Evolutionary conservation across 35 echinoderm and acorn worm genomes (phyloP).

Genomic region (Patiria miniata): DNA sequence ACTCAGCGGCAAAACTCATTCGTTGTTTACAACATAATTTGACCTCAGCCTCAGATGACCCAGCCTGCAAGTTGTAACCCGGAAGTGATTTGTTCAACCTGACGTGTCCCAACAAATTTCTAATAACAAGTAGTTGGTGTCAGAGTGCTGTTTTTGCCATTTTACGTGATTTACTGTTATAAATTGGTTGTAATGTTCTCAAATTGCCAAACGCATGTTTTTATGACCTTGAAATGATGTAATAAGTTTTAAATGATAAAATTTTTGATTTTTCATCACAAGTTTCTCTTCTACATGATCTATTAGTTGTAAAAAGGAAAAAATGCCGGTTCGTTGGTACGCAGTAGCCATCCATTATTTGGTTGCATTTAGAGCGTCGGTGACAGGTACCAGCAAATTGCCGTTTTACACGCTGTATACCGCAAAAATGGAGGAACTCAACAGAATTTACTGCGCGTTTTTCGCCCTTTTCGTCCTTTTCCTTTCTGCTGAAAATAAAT

Average conservation of each 20-base stretch:
- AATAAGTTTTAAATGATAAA: no score
- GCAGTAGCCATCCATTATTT: not conserved
- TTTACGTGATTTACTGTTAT: not conserved
- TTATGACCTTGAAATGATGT: not conserved
- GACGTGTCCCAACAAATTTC: not conserved
- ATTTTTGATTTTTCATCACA: no score
- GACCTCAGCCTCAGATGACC: no score
- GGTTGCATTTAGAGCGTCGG: not conserved
- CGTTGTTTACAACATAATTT: no score
- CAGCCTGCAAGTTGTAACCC: no score
- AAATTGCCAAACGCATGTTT: no score
- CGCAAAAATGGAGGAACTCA: not conserved
- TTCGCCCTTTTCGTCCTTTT: conserved; percentile 28
- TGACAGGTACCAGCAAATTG: conserved; percentile 10
- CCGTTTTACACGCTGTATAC: not conserved
- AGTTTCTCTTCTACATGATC: no score
- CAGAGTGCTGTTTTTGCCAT: not conserved
- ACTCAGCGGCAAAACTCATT: no score
- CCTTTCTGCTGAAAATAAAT: conserved; percentile 40
- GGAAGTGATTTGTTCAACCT: conserved; percentile 13
- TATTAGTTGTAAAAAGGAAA: not conserved
- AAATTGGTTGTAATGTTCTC: no score
- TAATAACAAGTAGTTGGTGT: not conserved
- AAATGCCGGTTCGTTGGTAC: not conserved
- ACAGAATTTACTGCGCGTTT: conserved; percentile 38